These are phyloP conservation scores for Trissonchulus sp. DNA, from an alignment of 2,888 invertebrate species.

Conservation along the genomic window DNA sequence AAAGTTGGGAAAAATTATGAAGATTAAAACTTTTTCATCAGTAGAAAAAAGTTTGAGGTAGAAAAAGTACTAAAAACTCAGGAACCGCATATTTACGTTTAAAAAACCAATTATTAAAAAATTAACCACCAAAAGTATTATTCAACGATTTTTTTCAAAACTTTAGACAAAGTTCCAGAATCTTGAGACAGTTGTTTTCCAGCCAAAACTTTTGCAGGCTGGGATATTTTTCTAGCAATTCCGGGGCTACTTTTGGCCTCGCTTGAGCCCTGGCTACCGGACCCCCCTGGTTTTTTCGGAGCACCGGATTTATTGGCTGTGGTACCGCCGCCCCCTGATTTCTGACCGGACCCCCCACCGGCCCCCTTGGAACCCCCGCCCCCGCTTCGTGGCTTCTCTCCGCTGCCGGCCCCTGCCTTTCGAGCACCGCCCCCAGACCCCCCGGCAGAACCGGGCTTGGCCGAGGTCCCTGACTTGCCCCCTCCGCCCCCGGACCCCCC, in stretches of 20 bases:
- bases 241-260: no score
- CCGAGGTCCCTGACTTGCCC: not conserved
- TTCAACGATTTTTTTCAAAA: slow-evolving; percentile 17
- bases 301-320: not conserved
- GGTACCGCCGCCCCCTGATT: not conserved
- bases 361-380: not conserved
- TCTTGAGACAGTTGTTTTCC: slow-evolving; percentile 12
- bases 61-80: no score
- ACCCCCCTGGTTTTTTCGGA: not conserved
- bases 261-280: not conserved
- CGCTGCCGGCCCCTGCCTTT: slow-evolving; percentile 8
- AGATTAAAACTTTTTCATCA: no score
- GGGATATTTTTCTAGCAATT: slow-evolving; percentile 2
- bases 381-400: not conserved
- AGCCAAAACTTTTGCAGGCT: not conserved
- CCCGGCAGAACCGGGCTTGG: not conserved
- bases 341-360: not conserved
- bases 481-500: not conserved
- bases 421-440: not conserved
- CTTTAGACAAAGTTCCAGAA: slow-evolving; percentile 12
- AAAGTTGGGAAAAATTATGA: no score
- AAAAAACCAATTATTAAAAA: no score
- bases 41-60: no score
- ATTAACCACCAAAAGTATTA: no score
- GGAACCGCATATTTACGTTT: no score